Conservation (phyloP, 2,888 invertebrate species). For the Phrixothrix hirtus region DNA sequence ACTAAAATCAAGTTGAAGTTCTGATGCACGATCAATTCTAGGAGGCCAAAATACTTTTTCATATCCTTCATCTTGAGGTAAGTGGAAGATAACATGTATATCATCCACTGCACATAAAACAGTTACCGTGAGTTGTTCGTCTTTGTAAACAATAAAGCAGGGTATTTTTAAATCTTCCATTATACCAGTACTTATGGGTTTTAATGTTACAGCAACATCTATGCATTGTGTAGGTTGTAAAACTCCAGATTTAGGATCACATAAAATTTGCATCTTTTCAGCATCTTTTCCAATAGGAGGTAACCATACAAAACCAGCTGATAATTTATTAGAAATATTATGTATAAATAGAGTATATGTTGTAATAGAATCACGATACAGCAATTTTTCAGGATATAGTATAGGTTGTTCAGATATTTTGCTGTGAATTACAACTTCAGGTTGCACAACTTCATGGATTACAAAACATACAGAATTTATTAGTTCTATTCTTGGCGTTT, state of each 20-base stretch:
- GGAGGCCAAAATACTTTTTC: constrained; percentile 43
- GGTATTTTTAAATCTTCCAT: constrained; percentile 50
- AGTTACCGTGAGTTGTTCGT: constrained; percentile 43
- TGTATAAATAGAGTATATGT: constrained; percentile 43
- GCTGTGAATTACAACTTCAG: constrained; percentile 42
- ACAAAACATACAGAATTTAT: constrained; percentile 40
- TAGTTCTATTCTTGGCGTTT: constrained; percentile 9
- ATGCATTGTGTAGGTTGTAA: constrained; percentile 36
- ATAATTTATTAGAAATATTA: constrained; percentile 39
- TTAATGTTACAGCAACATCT: constrained; percentile 40
- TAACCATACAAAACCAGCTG: constrained; percentile 27
- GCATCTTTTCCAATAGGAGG: constrained; percentile 45
- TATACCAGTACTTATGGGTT: constrained; percentile 47
- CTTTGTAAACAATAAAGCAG: constrained; percentile 48
- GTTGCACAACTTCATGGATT: constrained; percentile 43
- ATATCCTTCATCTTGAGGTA: constrained; percentile 42
- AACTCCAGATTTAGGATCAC: constrained; percentile 45
- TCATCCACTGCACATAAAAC: constrained; percentile 50
- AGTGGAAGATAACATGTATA: constrained; percentile 48
- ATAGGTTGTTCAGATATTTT: constrained; percentile 40
- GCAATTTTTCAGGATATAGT: constrained; percentile 44
- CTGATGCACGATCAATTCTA: no score
- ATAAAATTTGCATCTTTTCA: constrained; percentile 42
- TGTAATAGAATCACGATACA: constrained; percentile 45
- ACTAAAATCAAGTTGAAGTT: no score